A percentile compares a stretch with the other conserved stretches of the same genome.
These are phyloP conservation scores for Aethes cnicana DNA, from an alignment of 2,888 invertebrate species.

Conservation along the genomic window DNA sequence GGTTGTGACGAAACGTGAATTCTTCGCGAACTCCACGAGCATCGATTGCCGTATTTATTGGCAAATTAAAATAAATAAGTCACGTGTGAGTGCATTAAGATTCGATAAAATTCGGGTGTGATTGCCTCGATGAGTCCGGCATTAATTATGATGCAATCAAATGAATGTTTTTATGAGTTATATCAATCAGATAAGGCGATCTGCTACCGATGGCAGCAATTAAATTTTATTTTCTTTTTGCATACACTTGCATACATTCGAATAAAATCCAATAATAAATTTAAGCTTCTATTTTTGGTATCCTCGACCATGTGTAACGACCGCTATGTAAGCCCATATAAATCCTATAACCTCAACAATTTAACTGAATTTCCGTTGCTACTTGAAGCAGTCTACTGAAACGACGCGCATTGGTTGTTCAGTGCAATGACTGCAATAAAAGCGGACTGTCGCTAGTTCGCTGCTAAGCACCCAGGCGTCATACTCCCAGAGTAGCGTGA, in stretches of 20 bases:
- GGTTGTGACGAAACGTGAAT: slow-evolving; percentile 72
- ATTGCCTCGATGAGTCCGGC: slow-evolving; percentile 38
- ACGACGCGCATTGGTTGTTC: slow-evolving; percentile 20
- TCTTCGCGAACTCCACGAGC: slow-evolving; percentile 46
- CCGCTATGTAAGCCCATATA: too few species aligned
- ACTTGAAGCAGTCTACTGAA: slow-evolving; percentile 19
- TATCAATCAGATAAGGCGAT: slow-evolving; percentile 29
- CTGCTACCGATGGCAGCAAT: slow-evolving; percentile 13
- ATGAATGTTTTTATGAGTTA: slow-evolving; percentile 50
- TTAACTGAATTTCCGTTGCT: slow-evolving; percentile 4
- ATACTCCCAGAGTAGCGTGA: slow-evolving; percentile 41
- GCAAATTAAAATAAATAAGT: slow-evolving; percentile 59
- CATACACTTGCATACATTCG: background rate
- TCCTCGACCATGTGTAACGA: too few species aligned
- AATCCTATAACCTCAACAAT: too few species aligned
- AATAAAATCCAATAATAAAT: background rate
- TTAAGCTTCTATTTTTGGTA: too few species aligned
- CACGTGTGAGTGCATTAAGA: slow-evolving; percentile 52
- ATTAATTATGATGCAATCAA: slow-evolving; percentile 27
- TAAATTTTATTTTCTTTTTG: slow-evolving; percentile 12
- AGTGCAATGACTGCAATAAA: slow-evolving; percentile 40
- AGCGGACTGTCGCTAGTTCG: slow-evolving; percentile 40
- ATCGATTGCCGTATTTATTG: slow-evolving; percentile 53
- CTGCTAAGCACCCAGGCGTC: slow-evolving; percentile 37
- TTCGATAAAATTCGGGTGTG: slow-evolving; percentile 54